phyloP scores from a whole-genome alignment of 2,113 vertebrate genomes.

The Hippocampus zosterae region DNA sequence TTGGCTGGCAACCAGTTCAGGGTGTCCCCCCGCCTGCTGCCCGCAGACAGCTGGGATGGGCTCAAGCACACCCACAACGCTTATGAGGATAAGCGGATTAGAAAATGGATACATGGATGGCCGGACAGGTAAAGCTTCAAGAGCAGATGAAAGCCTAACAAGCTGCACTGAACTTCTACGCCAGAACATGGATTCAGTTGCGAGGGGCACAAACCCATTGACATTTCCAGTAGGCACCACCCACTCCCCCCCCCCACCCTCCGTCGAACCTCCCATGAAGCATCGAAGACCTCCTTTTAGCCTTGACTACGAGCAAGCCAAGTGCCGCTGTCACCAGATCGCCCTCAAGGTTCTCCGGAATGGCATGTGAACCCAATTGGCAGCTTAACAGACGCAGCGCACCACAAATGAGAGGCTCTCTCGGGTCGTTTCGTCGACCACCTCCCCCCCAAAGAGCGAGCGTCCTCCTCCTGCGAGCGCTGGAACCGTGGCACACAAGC shows the following conservation, averaged over 20 bases:
- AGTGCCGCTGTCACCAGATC: conserved; percentile 71
- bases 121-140: background rate
- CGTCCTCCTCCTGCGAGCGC: background rate
- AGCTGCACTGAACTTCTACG: conserved; percentile 22
- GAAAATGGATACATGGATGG: too few relatives aligned
- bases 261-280: conserved; percentile 3
- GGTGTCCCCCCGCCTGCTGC: too few relatives aligned
- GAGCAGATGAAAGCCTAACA: conserved; percentile 27
- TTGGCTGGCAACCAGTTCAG: too few relatives aligned
- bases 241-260: conserved; percentile 6
- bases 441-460: background rate
- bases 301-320: conserved; percentile 58
- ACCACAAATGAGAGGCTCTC: conserved; percentile 38
- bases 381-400: conserved; percentile 46
- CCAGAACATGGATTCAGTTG: background rate
- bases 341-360: conserved; percentile 52
- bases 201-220: background rate
- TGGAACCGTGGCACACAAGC: background rate
- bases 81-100: too few relatives aligned
- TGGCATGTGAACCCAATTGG: conserved; percentile 62
- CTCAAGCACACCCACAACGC: too few relatives aligned
- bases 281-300: conserved; percentile 65
- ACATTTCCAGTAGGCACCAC: background rate
- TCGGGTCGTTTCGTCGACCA: background rate
- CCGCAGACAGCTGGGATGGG: too few relatives aligned